Evolutionary conservation across 2,888 invertebrate species (phyloP), one percentile per base, ranked within the genome.

Genomic region (Drosophila macrospina): DNA sequence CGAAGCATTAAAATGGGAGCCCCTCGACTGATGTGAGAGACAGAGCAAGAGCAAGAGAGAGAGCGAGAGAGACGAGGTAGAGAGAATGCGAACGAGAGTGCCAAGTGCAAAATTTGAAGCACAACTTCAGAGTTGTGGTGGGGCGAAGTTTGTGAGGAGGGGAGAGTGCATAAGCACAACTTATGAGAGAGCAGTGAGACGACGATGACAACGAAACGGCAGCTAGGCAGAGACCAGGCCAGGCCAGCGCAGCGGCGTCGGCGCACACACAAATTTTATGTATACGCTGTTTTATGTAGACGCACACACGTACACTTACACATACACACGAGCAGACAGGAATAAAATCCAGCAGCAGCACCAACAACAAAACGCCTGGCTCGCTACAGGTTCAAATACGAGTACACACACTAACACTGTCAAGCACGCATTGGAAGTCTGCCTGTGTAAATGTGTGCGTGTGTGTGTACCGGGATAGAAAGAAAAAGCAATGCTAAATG

Each of bases 191-290:
- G 51, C 44, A 59, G 60, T 45, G 55, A 67, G 74, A 66, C 59
- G 69, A 34, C 70, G 70, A 39, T 47, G 68, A 78, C 75, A 57
- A 64, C 69, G 75, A 69, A 65, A 69, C 70, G 57, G 80, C 80
- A 66, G 76, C 80, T 65, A 75, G 77, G 62, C 63, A 69, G 62
- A 59, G 69, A 68, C 48, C 61, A 66, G 74, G 48, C 56, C 64
- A 54, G 56, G 55, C 59, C 74, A 70, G 70, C 69, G 71, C 80
- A 48, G 74, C 83, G 80, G 83, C 87, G 88, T 83, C 84, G 87
- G 87, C 81, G 84, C 84, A 86, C 88, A 89, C 88, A 89, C 82
- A 86, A 86, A 86, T 86, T 86, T 87, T 86, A 86, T 86, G 85
- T 86, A 86, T 86, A 89, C 85, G 88, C 86, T 85, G 70, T 75